These are phyloP conservation scores for Clepsis dumicolana DNA, from an alignment of 2,888 invertebrate species.

Conservation along the genomic window DNA sequence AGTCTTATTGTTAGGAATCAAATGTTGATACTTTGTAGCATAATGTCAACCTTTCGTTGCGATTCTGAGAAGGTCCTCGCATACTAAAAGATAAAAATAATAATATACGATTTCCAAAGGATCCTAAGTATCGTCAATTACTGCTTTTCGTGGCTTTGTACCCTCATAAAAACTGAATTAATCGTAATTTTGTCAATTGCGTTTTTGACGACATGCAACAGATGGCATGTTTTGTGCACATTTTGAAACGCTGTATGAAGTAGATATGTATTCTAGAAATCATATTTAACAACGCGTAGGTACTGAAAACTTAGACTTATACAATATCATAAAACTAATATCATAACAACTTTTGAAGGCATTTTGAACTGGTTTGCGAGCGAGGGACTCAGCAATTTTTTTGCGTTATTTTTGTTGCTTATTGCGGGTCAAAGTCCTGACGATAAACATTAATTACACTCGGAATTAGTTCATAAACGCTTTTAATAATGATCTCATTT, in stretches of 20 bases:
- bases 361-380: not conserved
- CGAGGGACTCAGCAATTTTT: not conserved
- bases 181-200: constrained; percentile 26
- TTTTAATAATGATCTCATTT: constrained; percentile 24
- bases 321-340: too few species aligned
- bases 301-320: not conserved
- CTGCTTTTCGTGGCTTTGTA: not conserved
- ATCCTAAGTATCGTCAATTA: constrained; percentile 23
- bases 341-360: not conserved
- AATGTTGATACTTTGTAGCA: not conserved
- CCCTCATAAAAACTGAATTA: constrained; percentile 31
- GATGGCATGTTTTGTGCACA: constrained; percentile 28
- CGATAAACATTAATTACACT: constrained; percentile 14
- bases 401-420: not conserved
- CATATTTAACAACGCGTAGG: not conserved
- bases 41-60: not conserved
- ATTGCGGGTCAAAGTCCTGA: constrained; percentile 18
- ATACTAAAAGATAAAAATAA: constrained; percentile 1
- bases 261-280: too few species aligned
- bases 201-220: constrained; percentile 20
- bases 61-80: not conserved
- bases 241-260: not conserved
- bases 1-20: not conserved
- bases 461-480: constrained; percentile 8
- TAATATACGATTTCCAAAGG: constrained; percentile 10